Evolutionary conservation across 2,113 vertebrate species (phyloP).

Genomic region (Pipa parva): DNA sequence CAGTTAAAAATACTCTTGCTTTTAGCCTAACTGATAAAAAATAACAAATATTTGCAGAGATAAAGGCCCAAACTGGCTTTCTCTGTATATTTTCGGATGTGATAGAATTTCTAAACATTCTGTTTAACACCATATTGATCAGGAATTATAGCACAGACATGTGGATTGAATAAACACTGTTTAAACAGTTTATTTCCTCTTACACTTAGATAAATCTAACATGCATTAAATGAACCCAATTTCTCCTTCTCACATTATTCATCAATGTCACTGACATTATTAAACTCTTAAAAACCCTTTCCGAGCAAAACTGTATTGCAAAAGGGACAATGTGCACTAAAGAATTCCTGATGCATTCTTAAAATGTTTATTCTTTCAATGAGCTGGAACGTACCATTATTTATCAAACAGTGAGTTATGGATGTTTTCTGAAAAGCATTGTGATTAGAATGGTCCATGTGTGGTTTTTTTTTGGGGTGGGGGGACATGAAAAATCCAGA

Average conservation of each 20-base stretch:
- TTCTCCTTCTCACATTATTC: not conserved
- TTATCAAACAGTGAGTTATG: not conserved
- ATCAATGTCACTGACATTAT: not conserved
- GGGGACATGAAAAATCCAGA: no score
- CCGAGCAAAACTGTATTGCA: not conserved
- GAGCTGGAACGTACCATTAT: not conserved
- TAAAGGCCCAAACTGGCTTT: not conserved
- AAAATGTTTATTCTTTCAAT: not conserved
- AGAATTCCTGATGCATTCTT: not conserved
- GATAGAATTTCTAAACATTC: slow-evolving; percentile 4
- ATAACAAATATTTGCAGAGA: not conserved
- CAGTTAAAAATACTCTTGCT: not conserved
- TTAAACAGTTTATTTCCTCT: slow-evolving; percentile 6
- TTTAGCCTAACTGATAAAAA: not conserved
- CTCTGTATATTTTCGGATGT: not conserved
- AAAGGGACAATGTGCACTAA: not conserved
- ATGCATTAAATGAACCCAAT: slow-evolving; percentile 1
- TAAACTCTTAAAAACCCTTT: slow-evolving; percentile 3
- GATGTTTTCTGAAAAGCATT: not conserved
- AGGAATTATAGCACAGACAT: slow-evolving; percentile 1
- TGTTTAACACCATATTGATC: not conserved
- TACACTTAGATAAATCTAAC: slow-evolving; percentile 5
- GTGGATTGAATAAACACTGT: not conserved
- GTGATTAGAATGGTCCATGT: not conserved
- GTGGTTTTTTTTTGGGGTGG: no score